Evolutionary conservation across 1,140 invertebrate genomes (phyloP), one percentile per base, ranked within the genome.

Genomic region (Drosophila nigrodunni): DNA sequence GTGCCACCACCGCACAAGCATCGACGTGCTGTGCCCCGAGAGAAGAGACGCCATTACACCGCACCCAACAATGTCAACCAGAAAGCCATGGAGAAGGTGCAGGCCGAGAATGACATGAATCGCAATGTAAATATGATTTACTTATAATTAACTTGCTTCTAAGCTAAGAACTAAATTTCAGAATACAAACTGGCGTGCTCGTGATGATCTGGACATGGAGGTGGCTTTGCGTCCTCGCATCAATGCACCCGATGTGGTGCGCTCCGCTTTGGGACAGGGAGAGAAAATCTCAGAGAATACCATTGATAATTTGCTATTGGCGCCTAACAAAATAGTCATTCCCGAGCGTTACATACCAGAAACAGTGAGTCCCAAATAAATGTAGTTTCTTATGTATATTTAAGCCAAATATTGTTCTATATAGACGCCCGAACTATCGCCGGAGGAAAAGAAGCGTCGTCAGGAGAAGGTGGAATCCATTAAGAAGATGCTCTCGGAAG

Each of bases 271-370:
- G 64, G 95, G 95, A 34, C 85, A 91, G 41, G 92, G 93, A 1
- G 93, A 93, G 46, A 93, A 93, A 80, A 93, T 93, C 49, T 94
- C 94, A 62, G 96, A 97, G 86, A 95, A 95, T 62, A 97, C 97
- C 30, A 97, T 97, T 74, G 97, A 98, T 93, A 95, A 95, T 80
- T 93, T 98, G 79, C 93, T 98, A 30, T 96, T 96, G 49, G 96
- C 96, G 30, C 97, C 97, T 18, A 96, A 96, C 90, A 98, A 98
- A 93, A 98, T 98, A 77, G 93, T 96, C 34, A 98, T 98, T 77
- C 97, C 97, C 3, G 97, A 98, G 93, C 94, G 97, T 76, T 98
- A 98, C 91, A 96, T 98, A 78, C 97, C 97, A 35, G 97, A 98
- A 93, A 95, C 96, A 93, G 94, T 97, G 78, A 92, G 90, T 81